These are phyloP conservation scores for Tauraco erythrolophus DNA, from an alignment of 2,113 vertebrate genomes.

Conservation along the genomic window DNA sequence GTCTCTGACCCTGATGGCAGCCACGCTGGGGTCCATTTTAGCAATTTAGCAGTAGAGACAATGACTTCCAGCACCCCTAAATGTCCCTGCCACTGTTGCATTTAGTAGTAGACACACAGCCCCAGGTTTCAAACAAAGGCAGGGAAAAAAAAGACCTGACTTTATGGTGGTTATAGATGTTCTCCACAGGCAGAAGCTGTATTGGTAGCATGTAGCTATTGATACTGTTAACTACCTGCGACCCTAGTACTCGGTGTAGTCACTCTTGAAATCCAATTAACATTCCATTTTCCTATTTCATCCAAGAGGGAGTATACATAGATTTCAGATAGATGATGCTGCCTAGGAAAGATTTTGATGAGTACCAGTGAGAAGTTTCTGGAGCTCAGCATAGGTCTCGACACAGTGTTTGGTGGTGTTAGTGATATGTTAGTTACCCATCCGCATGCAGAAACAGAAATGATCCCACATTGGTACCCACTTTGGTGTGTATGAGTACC, in stretches of 20 bases:
- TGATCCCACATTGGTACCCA: neutral
- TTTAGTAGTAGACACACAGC: neutral
- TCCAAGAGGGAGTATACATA: neutral
- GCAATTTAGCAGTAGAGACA: neutral
- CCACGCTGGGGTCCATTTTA: neutral
- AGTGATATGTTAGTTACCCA: neutral
- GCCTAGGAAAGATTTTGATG: neutral
- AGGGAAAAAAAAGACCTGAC: neutral
- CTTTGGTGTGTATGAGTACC: neutral
- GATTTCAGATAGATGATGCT: neutral
- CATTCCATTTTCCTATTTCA: neutral
- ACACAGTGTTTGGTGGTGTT: neutral
- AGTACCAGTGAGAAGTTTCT: neutral
- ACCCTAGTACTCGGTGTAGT: neutral
- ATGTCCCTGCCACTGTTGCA: neutral
- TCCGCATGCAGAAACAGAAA: neutral
- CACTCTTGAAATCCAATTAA: neutral
- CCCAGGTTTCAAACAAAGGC: neutral
- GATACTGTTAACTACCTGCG: neutral
- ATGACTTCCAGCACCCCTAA: neutral
- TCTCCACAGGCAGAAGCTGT: neutral
- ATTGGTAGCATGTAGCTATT: neutral
- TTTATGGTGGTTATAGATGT: neutral
- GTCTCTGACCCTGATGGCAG: fast-evolving
- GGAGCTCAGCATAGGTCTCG: neutral